A percentile compares a stretch with the other conserved stretches of the same genome.
phyloP scores from a whole-genome alignment of 2,797 vertebrate species.

The Threskiornis aethiopicus region DNA sequence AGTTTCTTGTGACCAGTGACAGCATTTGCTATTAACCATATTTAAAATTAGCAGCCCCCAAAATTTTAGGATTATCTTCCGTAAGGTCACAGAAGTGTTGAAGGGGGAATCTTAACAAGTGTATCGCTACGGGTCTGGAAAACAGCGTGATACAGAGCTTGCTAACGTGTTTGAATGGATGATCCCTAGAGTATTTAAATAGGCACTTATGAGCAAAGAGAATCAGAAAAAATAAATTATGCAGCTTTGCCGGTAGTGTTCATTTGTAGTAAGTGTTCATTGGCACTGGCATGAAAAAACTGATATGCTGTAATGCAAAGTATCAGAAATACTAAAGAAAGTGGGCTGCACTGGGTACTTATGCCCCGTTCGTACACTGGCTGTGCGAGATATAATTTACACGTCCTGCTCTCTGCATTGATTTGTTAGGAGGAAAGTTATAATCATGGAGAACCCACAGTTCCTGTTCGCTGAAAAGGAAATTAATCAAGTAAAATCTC shows the following conservation, averaged over 20 bases:
- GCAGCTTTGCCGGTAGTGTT: background rate
- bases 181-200: background rate
- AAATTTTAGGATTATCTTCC: background rate
- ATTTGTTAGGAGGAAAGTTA: background rate
- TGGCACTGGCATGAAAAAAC: background rate
- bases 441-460: background rate
- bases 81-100: background rate
- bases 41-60: background rate
- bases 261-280: background rate
- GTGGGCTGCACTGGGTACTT: background rate
- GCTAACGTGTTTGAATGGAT: background rate
- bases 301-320: background rate
- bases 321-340: background rate
- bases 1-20: background rate
- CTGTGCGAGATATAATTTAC: background rate
- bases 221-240: background rate
- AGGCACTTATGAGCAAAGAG: background rate
- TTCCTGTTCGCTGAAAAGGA: background rate
- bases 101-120: background rate
- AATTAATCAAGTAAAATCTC: constrained; percentile 6
- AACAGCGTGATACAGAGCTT: fast-evolving
- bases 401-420: background rate
- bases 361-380: background rate
- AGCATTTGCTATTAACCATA: background rate
- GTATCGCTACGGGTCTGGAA: background rate